Evolutionary conservation across 92 coral and sea anemone species (phyloP).

Genomic region (Zoanthus sociatus): DNA sequence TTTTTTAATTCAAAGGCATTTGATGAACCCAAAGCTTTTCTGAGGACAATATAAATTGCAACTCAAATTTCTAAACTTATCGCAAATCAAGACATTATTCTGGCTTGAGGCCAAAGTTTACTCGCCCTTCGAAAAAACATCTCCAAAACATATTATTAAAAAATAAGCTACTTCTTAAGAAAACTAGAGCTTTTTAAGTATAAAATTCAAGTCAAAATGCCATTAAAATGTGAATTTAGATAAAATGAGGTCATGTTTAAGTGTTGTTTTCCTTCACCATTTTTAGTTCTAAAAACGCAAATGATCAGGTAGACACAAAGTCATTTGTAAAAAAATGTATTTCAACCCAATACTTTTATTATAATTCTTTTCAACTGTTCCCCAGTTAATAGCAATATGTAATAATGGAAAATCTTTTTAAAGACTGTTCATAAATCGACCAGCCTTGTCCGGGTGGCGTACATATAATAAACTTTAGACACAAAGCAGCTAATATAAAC

Average conservation of each 20-base stretch:
- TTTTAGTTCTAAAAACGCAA: not conserved
- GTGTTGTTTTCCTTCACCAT: not conserved
- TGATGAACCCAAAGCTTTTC: not conserved
- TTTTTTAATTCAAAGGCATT: not conserved
- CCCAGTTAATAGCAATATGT: constrained; percentile 30
- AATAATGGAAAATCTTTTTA: constrained; percentile 23
- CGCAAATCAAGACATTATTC: not conserved
- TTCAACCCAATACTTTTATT: constrained; percentile 36
- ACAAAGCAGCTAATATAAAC: constrained; percentile 12
- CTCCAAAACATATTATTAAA: not conserved
- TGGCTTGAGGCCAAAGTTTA: constrained; percentile 23
- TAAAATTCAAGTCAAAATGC: not conserved
- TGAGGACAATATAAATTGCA: not conserved
- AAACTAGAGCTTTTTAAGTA: not conserved
- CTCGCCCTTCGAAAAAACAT: not conserved
- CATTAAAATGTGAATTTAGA: not conserved
- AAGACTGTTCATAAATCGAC: constrained; percentile 30
- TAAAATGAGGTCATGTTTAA: not conserved
- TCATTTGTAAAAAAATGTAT: not conserved
- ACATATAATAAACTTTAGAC: constrained; percentile 6
- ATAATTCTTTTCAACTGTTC: not conserved
- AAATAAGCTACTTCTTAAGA: not conserved
- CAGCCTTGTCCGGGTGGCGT: constrained; percentile 28
- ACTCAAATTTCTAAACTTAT: not conserved
- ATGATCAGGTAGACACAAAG: not conserved